A percentile compares a stretch with the other conserved stretches of the same genome.
Evolutionary conservation across 1,140 invertebrate genomes (phyloP).

Genomic region (Dufourea novaeangliae): DNA sequence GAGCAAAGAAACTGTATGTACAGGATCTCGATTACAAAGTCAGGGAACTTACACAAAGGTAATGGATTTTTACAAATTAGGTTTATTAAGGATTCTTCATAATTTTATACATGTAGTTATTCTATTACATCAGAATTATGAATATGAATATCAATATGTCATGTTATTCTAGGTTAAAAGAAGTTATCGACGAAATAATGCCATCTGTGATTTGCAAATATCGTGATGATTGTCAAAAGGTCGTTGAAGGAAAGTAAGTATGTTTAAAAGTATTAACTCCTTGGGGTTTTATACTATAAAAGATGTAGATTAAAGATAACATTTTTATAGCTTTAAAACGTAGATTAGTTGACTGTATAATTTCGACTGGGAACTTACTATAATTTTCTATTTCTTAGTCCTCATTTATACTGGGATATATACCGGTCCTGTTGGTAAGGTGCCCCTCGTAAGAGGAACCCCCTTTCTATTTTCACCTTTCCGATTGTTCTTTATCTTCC

Average conservation of each 20-base stretch:
- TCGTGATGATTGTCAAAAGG: constrained; percentile 83
- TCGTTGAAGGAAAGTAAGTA: constrained; percentile 83
- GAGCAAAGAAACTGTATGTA: constrained; percentile 85
- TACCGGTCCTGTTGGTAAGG: constrained; percentile 81
- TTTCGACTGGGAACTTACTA: constrained; percentile 64
- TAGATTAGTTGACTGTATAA: constrained; percentile 33
- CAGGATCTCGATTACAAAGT: constrained; percentile 84
- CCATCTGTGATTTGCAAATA: constrained; percentile 83
- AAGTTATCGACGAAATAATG: constrained; percentile 83
- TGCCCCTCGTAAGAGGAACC: constrained; percentile 71
- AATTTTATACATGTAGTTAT: constrained; percentile 28
- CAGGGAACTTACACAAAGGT: constrained; percentile 81
- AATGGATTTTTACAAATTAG: constrained; percentile 43
- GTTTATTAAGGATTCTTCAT: constrained; percentile 1
- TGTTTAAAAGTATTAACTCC: constrained; percentile 8
- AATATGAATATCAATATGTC: constrained; percentile 19
- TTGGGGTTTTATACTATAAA: background rate
- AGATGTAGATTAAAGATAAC: background rate
- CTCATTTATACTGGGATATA: constrained; percentile 78
- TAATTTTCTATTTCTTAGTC: constrained; percentile 76
- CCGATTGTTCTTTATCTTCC: constrained; percentile 58
- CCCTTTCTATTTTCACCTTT: constrained; percentile 65
- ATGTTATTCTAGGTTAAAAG: constrained; percentile 80
- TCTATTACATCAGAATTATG: background rate
- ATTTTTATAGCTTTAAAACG: constrained; percentile 33